Conservation (phyloP, 2,113 vertebrate genomes). For the Aptenodytes forsteri region DNA sequence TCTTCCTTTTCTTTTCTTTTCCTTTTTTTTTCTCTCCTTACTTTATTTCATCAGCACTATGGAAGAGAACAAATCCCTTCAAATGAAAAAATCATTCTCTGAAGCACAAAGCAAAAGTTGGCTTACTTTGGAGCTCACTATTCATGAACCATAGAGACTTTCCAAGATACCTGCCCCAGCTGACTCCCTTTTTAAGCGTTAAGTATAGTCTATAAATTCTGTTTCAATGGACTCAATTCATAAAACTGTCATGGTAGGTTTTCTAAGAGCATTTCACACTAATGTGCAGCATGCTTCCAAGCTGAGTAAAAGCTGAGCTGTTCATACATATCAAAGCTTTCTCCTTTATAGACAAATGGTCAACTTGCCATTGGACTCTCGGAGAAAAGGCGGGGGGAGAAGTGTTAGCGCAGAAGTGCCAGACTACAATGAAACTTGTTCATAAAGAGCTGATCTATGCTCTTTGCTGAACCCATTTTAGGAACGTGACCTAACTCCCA, state of each 20-base stretch:
- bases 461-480: background rate
- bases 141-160: background rate
- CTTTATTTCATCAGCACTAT: background rate
- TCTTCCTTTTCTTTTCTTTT: background rate
- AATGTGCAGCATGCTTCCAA: conserved; percentile 12
- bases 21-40: background rate
- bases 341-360: background rate
- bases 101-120: background rate
- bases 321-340: conserved; percentile 36
- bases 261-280: conserved; percentile 37
- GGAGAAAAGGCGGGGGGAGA: background rate
- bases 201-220: conserved; percentile 18
- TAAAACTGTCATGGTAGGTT: conserved; percentile 20
- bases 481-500: background rate
- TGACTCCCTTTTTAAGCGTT: background rate
- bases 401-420: background rate
- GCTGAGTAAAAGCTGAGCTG: background rate
- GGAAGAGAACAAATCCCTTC: background rate
- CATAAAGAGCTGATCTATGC: background rate
- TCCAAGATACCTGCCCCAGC: background rate
- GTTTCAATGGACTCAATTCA: conserved; percentile 38
- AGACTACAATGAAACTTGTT: background rate
- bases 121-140: background rate
- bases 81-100: background rate
- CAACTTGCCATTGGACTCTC: background rate